Evolutionary conservation across 1,140 invertebrate species (phyloP).

Genomic region (Meloidogyne exigua): DNA sequence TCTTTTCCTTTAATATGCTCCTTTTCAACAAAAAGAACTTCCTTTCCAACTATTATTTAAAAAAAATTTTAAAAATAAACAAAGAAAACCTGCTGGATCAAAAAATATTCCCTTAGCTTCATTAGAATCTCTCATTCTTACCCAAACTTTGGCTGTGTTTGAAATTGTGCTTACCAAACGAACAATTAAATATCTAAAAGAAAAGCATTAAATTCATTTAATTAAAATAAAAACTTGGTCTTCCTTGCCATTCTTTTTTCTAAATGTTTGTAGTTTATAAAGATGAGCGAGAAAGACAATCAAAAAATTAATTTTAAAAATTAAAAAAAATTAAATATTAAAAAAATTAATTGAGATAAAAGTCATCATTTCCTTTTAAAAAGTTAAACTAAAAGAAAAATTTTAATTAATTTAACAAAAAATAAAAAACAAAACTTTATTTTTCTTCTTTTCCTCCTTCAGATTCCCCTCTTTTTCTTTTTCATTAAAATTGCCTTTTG

Average conservation of each 20-base stretch:
- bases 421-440: too few species aligned
- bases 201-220: too few species aligned
- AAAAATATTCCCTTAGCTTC: conserved; percentile 54
- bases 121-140: conserved; percentile 53
- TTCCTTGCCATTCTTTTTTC: conserved; percentile 25
- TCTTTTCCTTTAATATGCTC: conserved; percentile 58
- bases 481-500: conserved; percentile 18
- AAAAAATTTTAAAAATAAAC: conserved; percentile 21
- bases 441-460: too few species aligned
- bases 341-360: background rate
- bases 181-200: conserved; percentile 60
- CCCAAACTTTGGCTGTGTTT: conserved; percentile 55
- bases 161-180: conserved; percentile 56
- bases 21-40: conserved; percentile 58
- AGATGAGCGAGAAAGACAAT: too few species aligned
- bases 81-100: conserved; percentile 58
- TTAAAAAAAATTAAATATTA: background rate
- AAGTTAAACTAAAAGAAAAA: too few species aligned
- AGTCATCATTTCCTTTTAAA: too few species aligned
- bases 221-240: conserved; percentile 10
- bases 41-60: conserved; percentile 47
- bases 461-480: background rate
- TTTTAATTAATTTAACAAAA: too few species aligned
- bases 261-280: too few species aligned
- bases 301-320: background rate